Evolutionary conservation across 2,888 invertebrate species (phyloP).

Genomic region (Dynastes hyllus): DNA sequence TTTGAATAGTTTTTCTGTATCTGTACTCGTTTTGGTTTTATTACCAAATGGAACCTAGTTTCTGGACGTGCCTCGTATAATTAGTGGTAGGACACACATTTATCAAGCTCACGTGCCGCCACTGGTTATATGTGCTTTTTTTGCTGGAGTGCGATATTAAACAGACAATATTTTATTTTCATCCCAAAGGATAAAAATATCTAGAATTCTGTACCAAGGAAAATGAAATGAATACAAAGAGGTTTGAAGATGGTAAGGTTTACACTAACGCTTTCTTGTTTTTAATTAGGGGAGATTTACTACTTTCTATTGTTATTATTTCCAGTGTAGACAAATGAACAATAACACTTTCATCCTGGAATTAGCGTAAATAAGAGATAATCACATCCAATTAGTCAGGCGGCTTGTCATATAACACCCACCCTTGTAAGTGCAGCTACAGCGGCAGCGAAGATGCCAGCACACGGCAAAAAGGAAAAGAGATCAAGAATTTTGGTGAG

Average conservation of each 20-base stretch:
- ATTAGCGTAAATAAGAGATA: constrained; percentile 33
- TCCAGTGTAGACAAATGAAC: background rate
- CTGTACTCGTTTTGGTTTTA: too few relatives aligned
- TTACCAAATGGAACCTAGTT: too few relatives aligned
- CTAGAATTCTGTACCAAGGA: too few relatives aligned
- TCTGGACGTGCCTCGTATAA: too few relatives aligned
- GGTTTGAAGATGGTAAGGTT: too few relatives aligned
- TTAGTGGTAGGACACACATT: too few relatives aligned
- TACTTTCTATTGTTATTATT: background rate
- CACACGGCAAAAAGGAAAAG: background rate
- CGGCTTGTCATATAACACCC: constrained; percentile 14
- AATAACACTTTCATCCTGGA: background rate
- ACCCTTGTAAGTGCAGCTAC: constrained; percentile 16
- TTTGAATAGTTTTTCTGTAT: too few relatives aligned
- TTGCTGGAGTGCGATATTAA: background rate
- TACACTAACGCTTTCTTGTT: background rate
- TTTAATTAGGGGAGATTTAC: background rate
- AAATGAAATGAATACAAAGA: too few relatives aligned
- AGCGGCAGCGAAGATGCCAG: background rate
- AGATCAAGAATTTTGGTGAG: constrained; percentile 20
- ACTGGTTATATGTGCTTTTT: background rate
- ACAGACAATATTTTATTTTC: background rate
- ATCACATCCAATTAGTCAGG: constrained; percentile 19
- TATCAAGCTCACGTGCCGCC: too few relatives aligned
- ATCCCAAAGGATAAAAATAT: too few relatives aligned